Percentiles rank a stretch among this genome's conserved stretches.
Conservation (phyloP, 2,888 invertebrate genomes). For the Spodoptera littoralis region DNA sequence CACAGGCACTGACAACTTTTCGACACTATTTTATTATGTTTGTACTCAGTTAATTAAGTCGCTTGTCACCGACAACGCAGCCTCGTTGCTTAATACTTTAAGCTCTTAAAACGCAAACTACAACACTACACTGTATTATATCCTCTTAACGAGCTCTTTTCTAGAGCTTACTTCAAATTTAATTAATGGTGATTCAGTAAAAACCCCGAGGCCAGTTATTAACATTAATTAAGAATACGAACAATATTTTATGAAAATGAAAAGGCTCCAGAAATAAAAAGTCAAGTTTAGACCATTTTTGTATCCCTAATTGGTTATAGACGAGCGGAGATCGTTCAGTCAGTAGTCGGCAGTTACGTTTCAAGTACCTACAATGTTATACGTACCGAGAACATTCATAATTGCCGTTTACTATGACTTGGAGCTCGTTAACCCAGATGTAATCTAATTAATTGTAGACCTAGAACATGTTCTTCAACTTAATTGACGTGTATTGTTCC, state of each 20-base stretch:
- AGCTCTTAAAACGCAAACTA: slow-evolving; percentile 81
- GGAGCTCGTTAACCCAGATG: slow-evolving; percentile 35
- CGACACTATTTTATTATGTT: slow-evolving; percentile 70
- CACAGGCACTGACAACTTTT: slow-evolving; percentile 60
- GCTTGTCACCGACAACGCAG: slow-evolving; percentile 79
- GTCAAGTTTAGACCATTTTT: slow-evolving; percentile 13
- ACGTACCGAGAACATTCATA: slow-evolving; percentile 23
- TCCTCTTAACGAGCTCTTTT: slow-evolving; percentile 77
- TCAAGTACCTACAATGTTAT: slow-evolving; percentile 6
- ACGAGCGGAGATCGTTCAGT: slow-evolving; percentile 5
- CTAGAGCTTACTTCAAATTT: slow-evolving; percentile 73
- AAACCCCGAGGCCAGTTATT: slow-evolving; percentile 49
- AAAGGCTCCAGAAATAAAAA: slow-evolving; percentile 26
- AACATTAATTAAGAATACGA: slow-evolving; percentile 56
- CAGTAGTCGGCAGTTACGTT: slow-evolving; percentile 5
- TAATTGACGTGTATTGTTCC: slow-evolving; percentile 7
- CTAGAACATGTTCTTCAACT: slow-evolving; percentile 3
- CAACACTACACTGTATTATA: slow-evolving; percentile 75
- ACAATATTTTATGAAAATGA: slow-evolving; percentile 44
- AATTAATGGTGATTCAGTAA: slow-evolving; percentile 72
- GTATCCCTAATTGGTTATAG: too few relatives aligned
- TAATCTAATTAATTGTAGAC: slow-evolving; percentile 24
- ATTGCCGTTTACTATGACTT: slow-evolving; percentile 37
- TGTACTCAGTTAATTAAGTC: slow-evolving; percentile 80
- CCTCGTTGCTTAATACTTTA: slow-evolving; percentile 77